A percentile compares a stretch with the other conserved stretches of the same genome.
Conservation (phyloP, 2,113 vertebrate genomes). For the Centropus bengalensis region DNA sequence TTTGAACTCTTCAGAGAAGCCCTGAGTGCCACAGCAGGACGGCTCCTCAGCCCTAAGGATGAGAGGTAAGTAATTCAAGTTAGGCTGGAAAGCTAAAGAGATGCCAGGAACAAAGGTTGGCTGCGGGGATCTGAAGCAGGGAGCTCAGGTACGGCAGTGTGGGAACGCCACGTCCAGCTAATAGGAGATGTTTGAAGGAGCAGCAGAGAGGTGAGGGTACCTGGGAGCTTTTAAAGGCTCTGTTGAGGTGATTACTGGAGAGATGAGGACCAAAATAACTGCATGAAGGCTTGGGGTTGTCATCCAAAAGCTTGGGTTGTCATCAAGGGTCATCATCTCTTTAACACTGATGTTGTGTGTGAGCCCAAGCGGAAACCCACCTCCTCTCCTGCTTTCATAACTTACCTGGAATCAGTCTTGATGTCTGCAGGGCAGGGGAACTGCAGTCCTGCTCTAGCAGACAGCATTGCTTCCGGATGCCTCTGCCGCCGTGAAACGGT, state of each 20-base stretch:
- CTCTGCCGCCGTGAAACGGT: not conserved
- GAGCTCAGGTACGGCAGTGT: not conserved
- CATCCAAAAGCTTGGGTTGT: not conserved
- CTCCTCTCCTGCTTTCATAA: not conserved
- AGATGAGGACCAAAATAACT: not conserved
- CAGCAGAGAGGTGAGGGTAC: not conserved
- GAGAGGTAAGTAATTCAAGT: not conserved
- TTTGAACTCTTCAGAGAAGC: not conserved
- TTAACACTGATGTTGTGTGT: fast-evolving
- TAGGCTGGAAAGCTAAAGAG: not conserved
- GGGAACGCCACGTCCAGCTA: not conserved
- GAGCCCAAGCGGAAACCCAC: not conserved
- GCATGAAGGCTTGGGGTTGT: not conserved
- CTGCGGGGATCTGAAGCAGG: fast-evolving
- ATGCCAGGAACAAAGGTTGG: not conserved
- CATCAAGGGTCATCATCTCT: not conserved
- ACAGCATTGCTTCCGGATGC: not conserved
- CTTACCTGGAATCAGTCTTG: not conserved
- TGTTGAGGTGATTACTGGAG: not conserved
- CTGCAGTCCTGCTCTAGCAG: not conserved
- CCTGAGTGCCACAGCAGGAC: not conserved
- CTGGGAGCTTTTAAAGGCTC: not conserved
- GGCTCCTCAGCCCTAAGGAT: not conserved
- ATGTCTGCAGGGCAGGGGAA: not conserved
- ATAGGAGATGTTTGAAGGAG: not conserved